A percentile compares a stretch with the other conserved stretches of the same genome.
Evolutionary conservation across 1,140 invertebrate genomes (phyloP).

Genomic region (Rhynchophorus ferrugineus): DNA sequence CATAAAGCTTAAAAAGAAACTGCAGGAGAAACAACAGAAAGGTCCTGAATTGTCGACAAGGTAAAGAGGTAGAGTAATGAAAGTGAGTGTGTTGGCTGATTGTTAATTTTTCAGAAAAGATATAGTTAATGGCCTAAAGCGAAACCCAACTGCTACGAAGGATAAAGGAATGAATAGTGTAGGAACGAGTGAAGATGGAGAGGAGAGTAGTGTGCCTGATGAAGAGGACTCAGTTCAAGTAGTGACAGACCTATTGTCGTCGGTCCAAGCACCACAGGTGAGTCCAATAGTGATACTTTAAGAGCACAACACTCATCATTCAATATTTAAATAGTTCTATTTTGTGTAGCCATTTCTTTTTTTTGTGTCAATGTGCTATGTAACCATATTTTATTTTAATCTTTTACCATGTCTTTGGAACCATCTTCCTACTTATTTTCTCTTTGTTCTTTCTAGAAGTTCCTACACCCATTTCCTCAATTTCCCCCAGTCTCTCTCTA

Average conservation of each 20-base stretch:
- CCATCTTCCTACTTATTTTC: no score
- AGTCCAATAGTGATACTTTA: constrained; percentile 16
- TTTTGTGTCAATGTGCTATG: no score
- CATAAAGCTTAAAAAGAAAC: constrained; percentile 58
- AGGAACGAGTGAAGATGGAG: constrained; percentile 60
- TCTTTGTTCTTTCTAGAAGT: no score
- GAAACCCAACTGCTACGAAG: constrained; percentile 32
- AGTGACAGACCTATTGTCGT: constrained; percentile 61
- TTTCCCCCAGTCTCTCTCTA: no score
- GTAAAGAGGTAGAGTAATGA: background rate
- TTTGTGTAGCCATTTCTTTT: no score
- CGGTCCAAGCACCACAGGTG: constrained; percentile 65
- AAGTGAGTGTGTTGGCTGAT: constrained; percentile 40
- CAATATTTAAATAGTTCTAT: background rate
- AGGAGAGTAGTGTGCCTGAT: constrained; percentile 61
- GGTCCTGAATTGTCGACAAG: constrained; percentile 27
- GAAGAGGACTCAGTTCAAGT: constrained; percentile 59
- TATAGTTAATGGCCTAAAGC: constrained; percentile 43
- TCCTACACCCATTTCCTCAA: no score
- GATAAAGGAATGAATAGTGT: constrained; percentile 51
- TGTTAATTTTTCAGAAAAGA: constrained; percentile 41
- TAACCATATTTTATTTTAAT: no score
- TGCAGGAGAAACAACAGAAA: constrained; percentile 34
- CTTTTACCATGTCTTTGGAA: no score
- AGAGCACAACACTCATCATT: background rate